Percentiles rank a stretch among this genome's conserved stretches.
Evolutionary conservation across 2,888 invertebrate species (phyloP).

Genomic region (Automeris io): DNA sequence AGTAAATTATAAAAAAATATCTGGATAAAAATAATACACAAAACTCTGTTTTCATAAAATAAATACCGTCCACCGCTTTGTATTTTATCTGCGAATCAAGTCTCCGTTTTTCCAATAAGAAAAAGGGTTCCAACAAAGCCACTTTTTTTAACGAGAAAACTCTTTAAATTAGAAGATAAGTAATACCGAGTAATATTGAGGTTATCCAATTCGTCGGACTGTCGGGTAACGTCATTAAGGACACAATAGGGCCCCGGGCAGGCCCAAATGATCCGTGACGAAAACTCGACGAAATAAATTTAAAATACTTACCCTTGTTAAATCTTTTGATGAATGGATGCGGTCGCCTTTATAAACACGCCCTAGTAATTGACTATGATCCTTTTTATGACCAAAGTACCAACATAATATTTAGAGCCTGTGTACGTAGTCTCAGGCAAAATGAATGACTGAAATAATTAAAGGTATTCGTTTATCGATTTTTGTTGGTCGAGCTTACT

Average conservation of each 20-base stretch:
- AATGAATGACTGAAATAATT: too few species aligned
- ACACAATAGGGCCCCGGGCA: constrained; percentile 41
- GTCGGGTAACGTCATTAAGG: constrained; percentile 54
- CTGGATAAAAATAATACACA: constrained; percentile 29
- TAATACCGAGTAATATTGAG: constrained; percentile 42
- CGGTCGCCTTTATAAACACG: constrained; percentile 24
- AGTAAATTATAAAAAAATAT: background rate
- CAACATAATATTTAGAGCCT: too few species aligned
- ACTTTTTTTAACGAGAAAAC: constrained; percentile 38
- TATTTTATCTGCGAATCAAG: constrained; percentile 51
- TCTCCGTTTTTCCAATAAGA: constrained; percentile 34
- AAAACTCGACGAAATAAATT: constrained; percentile 59
- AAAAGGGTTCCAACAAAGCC: constrained; percentile 40
- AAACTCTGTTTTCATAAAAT: constrained; percentile 35
- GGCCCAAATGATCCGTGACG: constrained; percentile 57
- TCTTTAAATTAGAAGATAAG: constrained; percentile 41
- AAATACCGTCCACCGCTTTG: constrained; percentile 35
- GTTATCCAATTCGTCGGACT: constrained; percentile 46
- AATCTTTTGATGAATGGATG: constrained; percentile 43
- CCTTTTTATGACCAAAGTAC: background rate
- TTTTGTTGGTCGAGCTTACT: too few species aligned
- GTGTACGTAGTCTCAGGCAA: too few species aligned
- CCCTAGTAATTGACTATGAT: constrained; percentile 1
- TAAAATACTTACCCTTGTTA: constrained; percentile 58
- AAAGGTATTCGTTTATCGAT: too few species aligned